phyloP scores from a whole-genome alignment of 2,113 vertebrate species.

The Corythornis cristatus region DNA sequence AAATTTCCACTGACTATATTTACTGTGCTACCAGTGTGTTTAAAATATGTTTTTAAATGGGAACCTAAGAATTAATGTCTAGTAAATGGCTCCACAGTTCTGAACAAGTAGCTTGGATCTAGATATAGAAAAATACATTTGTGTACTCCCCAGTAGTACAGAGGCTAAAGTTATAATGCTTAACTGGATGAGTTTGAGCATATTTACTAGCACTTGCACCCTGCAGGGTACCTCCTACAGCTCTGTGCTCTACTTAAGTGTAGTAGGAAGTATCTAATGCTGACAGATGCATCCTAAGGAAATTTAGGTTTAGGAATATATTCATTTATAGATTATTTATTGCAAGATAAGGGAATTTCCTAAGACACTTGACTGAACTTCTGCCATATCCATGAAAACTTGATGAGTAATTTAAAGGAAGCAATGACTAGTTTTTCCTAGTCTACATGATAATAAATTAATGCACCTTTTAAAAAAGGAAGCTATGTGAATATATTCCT shows the following conservation, averaged over 20 bases:
- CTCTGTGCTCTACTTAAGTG: not conserved
- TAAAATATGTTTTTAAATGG: no score
- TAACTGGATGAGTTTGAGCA: not conserved
- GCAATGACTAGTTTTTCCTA: not conserved
- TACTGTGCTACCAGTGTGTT: not conserved
- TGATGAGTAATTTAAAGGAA: not conserved
- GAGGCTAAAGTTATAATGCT: not conserved
- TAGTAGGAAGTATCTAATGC: not conserved
- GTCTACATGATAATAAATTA: not conserved
- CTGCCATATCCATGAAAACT: not conserved
- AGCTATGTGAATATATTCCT: not conserved
- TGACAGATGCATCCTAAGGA: not conserved
- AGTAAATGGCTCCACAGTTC: no score
- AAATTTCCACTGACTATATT: not conserved
- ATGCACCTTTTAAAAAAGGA: not conserved
- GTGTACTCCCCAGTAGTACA: not conserved
- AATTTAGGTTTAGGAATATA: not conserved
- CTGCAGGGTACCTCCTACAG: not conserved
- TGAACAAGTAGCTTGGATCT: no score
- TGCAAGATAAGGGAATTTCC: not conserved
- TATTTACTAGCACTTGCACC: not conserved
- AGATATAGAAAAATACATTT: no score
- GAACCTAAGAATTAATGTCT: no score
- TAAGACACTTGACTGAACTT: not conserved
- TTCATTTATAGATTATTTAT: not conserved